Evolutionary conservation across 1,140 invertebrate species (phyloP), one percentile per base, ranked within the genome.

Genomic region (Zophobas morio): DNA sequence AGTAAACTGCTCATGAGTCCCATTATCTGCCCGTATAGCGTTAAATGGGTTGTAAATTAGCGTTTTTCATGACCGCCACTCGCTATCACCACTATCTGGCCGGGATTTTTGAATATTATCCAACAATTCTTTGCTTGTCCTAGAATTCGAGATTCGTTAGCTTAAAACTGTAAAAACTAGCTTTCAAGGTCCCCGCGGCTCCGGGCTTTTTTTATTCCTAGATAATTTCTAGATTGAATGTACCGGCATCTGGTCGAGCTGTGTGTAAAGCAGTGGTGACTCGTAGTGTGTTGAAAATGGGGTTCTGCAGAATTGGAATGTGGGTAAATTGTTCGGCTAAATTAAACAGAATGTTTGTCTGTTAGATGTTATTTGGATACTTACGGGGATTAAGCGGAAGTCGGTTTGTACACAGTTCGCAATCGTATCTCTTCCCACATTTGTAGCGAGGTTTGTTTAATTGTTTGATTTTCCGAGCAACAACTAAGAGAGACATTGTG

Each of bases 181-280:
- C 54, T 73, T 73, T 73, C 71, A 73, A 73, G 71, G 71, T 73
- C 54, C 49, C 49, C 47, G 51, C 35, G 49, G 49, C 49, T 51
- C 49, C 40, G 36, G 57, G 70, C 36, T 73, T 53, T 73, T 70
- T 73, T 73, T 54, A 66, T 73, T 53, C 71, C 20, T 73, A 73
- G 71, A 73, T 73, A 73, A 73, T 73, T 73, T 73, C 71, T 73
- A 73, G 54, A 73, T 73, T 73, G 71, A 73, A 73, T 73, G 71
- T 73, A 73, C 71, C 71, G 71, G 71, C 71, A 73, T 73, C 71
- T 73, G 71, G 71, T 40, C 54, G 39, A 37, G 71, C 36, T 66
- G 60, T 42, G 63, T 70, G 49, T 56, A 40, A 73, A 73, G 54
- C 20, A 20, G 20, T 20, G 20, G 20, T 20, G 20, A 20, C 20